Percentiles rank a stretch among this genome's conserved stretches.
These are phyloP conservation scores for Romanogobio albipinnatus DNA, from an alignment of 2,113 vertebrate genomes.

Conservation along the genomic window DNA sequence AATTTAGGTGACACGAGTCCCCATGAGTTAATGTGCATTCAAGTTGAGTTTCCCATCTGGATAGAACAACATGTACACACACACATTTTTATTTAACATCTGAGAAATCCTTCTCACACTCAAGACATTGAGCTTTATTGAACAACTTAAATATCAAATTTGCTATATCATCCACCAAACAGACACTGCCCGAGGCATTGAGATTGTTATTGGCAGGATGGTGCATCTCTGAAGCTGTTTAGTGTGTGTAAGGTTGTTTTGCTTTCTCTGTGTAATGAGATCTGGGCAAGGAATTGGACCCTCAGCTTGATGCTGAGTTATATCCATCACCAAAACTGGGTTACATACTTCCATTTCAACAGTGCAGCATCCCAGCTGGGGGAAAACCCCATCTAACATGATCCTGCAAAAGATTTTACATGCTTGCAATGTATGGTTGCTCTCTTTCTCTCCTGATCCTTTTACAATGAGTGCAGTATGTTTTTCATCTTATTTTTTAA, in stretches of 20 bases:
- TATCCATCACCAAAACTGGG: constrained; percentile 26
- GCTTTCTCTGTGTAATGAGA: constrained; percentile 17
- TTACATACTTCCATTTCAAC: constrained; percentile 22
- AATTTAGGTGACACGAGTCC: no score
- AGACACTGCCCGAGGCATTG: constrained; percentile 21
- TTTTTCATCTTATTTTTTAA: neutral
- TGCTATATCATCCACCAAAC: neutral
- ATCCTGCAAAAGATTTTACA: constrained; percentile 5
- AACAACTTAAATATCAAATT: constrained; percentile 37
- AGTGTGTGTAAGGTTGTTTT: constrained; percentile 21
- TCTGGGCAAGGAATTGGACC: constrained; percentile 5
- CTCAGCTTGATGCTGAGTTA: constrained; percentile 22
- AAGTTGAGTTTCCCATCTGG: no score
- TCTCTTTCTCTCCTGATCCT: neutral
- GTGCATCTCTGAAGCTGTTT: constrained; percentile 16
- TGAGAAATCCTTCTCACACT: constrained; percentile 13
- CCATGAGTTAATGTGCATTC: no score
- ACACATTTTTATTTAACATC: constrained; percentile 33
- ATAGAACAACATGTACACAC: neutral
- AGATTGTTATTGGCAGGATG: constrained; percentile 24
- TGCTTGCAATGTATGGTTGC: neutral
- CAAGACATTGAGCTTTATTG: constrained; percentile 43
- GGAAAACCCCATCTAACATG: constrained; percentile 14
- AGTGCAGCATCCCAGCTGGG: neutral
- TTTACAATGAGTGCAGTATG: neutral